A percentile compares a stretch with the other conserved stretches of the same genome.
These are phyloP conservation scores for Parapristionchus giblindavisi DNA, from an alignment of 2,888 invertebrate species.

Conservation along the genomic window DNA sequence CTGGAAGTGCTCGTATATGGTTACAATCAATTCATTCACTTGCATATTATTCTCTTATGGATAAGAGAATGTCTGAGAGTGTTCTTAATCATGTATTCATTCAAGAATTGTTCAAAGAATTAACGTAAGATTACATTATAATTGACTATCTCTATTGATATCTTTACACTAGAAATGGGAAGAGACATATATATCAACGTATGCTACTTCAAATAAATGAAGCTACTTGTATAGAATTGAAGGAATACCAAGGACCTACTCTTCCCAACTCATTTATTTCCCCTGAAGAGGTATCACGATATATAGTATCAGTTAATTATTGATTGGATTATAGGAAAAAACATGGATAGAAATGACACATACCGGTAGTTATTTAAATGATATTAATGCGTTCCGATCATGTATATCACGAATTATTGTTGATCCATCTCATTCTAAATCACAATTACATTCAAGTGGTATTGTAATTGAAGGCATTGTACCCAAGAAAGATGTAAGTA, in stretches of 20 bases:
- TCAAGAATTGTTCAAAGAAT: not conserved
- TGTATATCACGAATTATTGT: slow-evolving; percentile 11
- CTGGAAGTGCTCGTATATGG: not conserved
- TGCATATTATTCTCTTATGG: not conserved
- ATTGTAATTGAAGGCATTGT: not conserved
- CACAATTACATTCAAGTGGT: not conserved
- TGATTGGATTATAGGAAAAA: too few species aligned
- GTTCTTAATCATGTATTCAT: slow-evolving; percentile 2
- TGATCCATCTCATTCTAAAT: not conserved
- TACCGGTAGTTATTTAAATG: not conserved
- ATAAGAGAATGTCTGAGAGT: not conserved
- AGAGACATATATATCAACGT: not conserved
- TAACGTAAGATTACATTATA: not conserved
- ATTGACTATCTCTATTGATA: not conserved
- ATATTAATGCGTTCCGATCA: not conserved
- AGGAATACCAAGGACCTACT: too few species aligned
- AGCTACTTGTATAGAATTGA: too few species aligned
- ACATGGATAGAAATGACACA: too few species aligned
- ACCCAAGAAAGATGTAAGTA: not conserved
- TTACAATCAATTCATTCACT: not conserved
- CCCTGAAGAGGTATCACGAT: too few species aligned
- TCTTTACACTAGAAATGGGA: not conserved
- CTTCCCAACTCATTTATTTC: too few species aligned
- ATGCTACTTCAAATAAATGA: too few species aligned
- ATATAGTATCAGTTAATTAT: too few species aligned